Evolutionary conservation across 2,113 vertebrate species (phyloP).

Genomic region (Chaenogobius annularis): DNA sequence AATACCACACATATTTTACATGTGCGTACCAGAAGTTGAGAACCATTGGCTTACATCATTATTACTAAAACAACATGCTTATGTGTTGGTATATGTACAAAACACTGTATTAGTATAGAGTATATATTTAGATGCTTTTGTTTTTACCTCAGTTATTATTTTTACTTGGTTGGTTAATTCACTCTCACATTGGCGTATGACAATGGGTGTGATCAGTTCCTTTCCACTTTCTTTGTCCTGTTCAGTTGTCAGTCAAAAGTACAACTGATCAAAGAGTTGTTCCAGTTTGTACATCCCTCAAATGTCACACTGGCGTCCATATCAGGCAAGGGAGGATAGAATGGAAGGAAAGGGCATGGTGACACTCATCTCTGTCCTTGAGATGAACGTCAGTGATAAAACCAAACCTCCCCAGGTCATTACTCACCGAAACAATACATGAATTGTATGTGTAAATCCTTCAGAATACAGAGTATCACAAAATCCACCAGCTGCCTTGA

Average conservation of each 20-base stretch:
- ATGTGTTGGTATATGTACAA: too few species aligned
- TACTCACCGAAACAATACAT: slow-evolving; percentile 21
- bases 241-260: slow-evolving; percentile 47
- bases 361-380: slow-evolving; percentile 44
- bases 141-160: not conserved
- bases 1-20: too few species aligned
- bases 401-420: slow-evolving; percentile 12
- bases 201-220: slow-evolving; percentile 19
- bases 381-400: slow-evolving; percentile 40
- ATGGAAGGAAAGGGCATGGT: slow-evolving; percentile 16
- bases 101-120: too few species aligned
- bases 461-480: slow-evolving; percentile 14
- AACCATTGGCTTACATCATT: too few species aligned
- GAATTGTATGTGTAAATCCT: slow-evolving; percentile 33
- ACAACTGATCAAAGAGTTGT: slow-evolving; percentile 34
- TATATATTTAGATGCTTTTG: not conserved
- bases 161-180: not conserved
- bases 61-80: too few species aligned
- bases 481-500: not conserved
- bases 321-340: slow-evolving; percentile 24
- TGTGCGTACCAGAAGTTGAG: too few species aligned
- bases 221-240: slow-evolving; percentile 35
- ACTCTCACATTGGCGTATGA: not conserved
- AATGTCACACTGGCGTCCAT: slow-evolving; percentile 1
- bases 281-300: slow-evolving; percentile 4